These are phyloP conservation scores for Parazoanthus atlanticus DNA, from an alignment of 92 coral and sea anemone genomes.

Conservation along the genomic window DNA sequence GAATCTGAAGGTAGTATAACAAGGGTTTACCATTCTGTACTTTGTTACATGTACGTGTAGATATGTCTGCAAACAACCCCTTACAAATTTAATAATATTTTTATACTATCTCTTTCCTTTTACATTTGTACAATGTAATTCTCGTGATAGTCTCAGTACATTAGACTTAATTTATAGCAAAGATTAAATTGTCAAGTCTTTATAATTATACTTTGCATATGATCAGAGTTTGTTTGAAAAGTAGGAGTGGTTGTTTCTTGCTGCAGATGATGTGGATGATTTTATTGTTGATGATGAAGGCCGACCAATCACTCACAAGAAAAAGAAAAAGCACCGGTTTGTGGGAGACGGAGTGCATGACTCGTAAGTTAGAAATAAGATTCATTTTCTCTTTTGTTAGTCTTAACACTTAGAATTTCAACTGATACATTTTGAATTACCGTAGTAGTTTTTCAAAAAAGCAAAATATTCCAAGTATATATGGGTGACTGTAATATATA, in stretches of 20 bases:
- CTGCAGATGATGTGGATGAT: conserved; percentile 91
- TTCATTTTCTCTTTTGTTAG: background rate
- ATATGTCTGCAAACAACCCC: too few species aligned
- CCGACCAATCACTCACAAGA: conserved; percentile 81
- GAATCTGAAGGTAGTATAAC: conserved; percentile 89
- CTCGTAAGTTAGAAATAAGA: conserved; percentile 65
- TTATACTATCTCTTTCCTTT: too few species aligned
- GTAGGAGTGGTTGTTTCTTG: background rate
- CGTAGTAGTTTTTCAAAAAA: background rate
- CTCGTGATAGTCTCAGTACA: too few species aligned
- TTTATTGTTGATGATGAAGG: conserved; percentile 99
- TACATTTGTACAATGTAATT: too few species aligned
- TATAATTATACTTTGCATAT: too few species aligned
- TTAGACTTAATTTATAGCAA: background rate
- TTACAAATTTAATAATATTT: too few species aligned
- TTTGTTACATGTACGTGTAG: too few species aligned
- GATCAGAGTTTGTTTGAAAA: too few species aligned
- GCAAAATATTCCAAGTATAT: background rate
- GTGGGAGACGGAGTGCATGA: conserved; percentile 81
- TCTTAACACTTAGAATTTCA: background rate
- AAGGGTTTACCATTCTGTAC: too few species aligned
- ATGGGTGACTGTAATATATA: too few species aligned
- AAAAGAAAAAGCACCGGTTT: conserved; percentile 70
- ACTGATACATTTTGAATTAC: too few species aligned
- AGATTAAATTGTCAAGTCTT: background rate